Conservation (phyloP, 2,113 vertebrate species). For the Otus sunia region DNA sequence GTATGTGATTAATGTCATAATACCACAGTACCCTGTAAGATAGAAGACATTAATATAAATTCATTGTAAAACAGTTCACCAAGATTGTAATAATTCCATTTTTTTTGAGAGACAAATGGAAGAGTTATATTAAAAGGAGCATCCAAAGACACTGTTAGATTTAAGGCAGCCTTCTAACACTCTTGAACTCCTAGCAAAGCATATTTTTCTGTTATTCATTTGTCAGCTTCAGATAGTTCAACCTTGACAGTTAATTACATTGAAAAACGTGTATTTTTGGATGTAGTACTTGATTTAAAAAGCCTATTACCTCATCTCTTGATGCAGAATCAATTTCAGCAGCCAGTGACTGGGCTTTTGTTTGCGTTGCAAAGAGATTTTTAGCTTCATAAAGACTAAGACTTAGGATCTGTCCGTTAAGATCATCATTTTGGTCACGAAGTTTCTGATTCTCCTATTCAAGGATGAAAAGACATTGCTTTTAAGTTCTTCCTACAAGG, state of each 20-base stretch:
- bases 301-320: slow-evolving; percentile 86
- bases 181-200: not conserved
- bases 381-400: slow-evolving; percentile 96
- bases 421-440: slow-evolving; percentile 93
- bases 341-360: slow-evolving; percentile 96
- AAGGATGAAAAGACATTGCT: not conserved
- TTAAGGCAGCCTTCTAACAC: not conserved
- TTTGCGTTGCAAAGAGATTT: slow-evolving; percentile 93
- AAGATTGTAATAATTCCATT: not conserved
- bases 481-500: not conserved
- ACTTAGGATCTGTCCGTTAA: slow-evolving; percentile 96
- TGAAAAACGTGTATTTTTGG: not conserved
- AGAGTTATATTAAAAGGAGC: not conserved
- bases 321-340: slow-evolving; percentile 96
- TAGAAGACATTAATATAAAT: not conserved
- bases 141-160: not conserved
- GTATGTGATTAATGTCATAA: not conserved
- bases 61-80: not conserved
- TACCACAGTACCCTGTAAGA: not conserved
- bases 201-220: not conserved
- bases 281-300: not conserved
- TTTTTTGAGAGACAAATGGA: not conserved
- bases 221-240: not conserved
- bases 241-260: not conserved
- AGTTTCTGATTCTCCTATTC: slow-evolving; percentile 93